These are phyloP conservation scores for Elaphurus davidianus DNA, from an alignment of 2,113 vertebrate genomes.

Conservation along the genomic window DNA sequence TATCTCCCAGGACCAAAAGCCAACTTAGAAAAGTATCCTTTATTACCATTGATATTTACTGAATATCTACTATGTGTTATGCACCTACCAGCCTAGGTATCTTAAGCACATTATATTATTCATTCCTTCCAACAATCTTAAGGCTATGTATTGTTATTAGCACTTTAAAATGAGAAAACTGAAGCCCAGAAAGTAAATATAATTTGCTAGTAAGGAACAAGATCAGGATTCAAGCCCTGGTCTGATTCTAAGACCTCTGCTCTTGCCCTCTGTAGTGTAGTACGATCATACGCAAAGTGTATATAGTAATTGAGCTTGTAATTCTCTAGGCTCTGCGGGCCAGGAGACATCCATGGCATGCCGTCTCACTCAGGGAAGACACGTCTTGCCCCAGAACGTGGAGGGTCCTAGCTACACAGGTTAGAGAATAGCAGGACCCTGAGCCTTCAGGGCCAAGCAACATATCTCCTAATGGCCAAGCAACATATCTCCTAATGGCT, in stretches of 20 bases:
- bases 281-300: not conserved
- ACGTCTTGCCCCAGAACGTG: not conserved
- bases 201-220: not conserved
- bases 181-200: not conserved
- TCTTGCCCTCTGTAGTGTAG: not conserved
- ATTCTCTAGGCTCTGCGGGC: not conserved
- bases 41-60: not conserved
- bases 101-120: not conserved
- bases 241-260: not conserved
- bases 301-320: not conserved
- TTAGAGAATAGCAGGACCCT: not conserved
- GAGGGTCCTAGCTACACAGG: not conserved
- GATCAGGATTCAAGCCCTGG: not conserved
- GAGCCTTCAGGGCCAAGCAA: not conserved
- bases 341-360: not conserved
- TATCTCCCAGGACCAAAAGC: not conserved
- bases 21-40: not conserved
- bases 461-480: not conserved
- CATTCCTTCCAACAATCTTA: not conserved
- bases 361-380: not conserved
- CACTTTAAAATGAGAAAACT: not conserved
- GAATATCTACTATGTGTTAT: not conserved
- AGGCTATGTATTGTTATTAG: not conserved
- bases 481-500: not conserved
- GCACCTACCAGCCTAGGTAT: not conserved